Evolutionary conservation across 2,797 vertebrate species (phyloP).

Genomic region (Allobates femoralis): DNA sequence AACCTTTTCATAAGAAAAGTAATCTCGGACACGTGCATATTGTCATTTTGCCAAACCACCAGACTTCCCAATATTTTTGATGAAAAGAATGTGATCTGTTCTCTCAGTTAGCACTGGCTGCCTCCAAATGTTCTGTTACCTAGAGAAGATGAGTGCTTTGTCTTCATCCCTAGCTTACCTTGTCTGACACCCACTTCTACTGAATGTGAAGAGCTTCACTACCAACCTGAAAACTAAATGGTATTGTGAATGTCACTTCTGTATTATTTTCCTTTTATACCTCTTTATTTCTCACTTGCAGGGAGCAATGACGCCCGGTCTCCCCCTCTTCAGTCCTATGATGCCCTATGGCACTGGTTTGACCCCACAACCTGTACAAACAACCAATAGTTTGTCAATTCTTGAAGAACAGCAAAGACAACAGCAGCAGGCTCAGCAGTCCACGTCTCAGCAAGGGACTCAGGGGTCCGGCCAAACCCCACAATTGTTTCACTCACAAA

Average conservation of each 20-base stretch:
- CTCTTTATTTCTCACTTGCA: slow-evolving; percentile 63
- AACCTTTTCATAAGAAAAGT: not conserved
- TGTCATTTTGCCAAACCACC: not conserved
- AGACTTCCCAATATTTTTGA: not conserved
- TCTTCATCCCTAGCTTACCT: too few species aligned
- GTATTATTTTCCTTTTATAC: not conserved
- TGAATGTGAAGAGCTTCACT: too few species aligned
- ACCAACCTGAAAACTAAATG: too few species aligned
- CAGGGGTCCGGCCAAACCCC: slow-evolving; percentile 89
- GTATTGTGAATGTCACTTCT: not conserved
- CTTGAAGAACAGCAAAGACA: slow-evolving; percentile 95
- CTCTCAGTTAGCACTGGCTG: too few species aligned
- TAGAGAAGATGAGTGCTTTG: too few species aligned
- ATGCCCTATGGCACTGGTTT: slow-evolving; percentile 97
- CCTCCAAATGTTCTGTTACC: too few species aligned
- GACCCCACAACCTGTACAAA: slow-evolving; percentile 94
- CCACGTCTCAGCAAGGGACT: slow-evolving; percentile 80
- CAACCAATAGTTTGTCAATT: slow-evolving; percentile 91
- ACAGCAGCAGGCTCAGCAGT: slow-evolving; percentile 77
- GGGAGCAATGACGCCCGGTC: slow-evolving; percentile 94
- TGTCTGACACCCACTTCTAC: too few species aligned
- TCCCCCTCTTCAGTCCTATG: slow-evolving; percentile 96
- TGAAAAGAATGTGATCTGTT: not conserved
- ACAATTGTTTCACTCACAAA: slow-evolving; percentile 95
- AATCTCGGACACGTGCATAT: not conserved